These are phyloP conservation scores for Eonycteris spelaea DNA, from an alignment of 2,113 vertebrate genomes.

Conservation along the genomic window DNA sequence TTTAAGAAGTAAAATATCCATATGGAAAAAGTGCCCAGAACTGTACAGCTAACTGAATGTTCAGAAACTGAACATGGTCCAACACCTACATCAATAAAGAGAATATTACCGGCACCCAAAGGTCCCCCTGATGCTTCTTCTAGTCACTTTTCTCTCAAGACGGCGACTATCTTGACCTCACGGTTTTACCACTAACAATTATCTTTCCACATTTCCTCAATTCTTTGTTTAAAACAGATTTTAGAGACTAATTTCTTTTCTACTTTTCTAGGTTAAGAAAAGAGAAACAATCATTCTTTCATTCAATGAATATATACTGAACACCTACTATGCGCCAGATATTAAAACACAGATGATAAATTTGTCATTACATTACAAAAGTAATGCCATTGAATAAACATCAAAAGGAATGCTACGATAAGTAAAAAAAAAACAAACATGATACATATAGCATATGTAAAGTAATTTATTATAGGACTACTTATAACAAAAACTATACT, in stretches of 20 bases:
- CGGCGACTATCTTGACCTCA: background rate
- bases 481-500: background rate
- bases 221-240: background rate
- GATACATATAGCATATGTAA: background rate
- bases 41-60: background rate
- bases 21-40: background rate
- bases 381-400: background rate
- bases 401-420: background rate
- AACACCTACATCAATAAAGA: background rate
- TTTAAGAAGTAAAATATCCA: background rate
- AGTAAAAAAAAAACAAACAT: background rate
- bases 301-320: background rate
- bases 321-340: background rate
- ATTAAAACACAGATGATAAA: background rate
- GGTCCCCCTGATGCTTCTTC: accelerated
- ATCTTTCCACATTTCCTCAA: background rate
- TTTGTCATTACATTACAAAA: background rate
- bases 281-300: background rate
- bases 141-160: background rate
- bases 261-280: background rate
- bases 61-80: background rate
- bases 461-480: background rate
- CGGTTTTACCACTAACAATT: background rate
- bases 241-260: background rate
- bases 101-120: background rate